Percentiles rank a stretch among this genome's conserved stretches.
Conservation (phyloP, 2,888 invertebrate species). For the Torymus aiolomorphi region DNA sequence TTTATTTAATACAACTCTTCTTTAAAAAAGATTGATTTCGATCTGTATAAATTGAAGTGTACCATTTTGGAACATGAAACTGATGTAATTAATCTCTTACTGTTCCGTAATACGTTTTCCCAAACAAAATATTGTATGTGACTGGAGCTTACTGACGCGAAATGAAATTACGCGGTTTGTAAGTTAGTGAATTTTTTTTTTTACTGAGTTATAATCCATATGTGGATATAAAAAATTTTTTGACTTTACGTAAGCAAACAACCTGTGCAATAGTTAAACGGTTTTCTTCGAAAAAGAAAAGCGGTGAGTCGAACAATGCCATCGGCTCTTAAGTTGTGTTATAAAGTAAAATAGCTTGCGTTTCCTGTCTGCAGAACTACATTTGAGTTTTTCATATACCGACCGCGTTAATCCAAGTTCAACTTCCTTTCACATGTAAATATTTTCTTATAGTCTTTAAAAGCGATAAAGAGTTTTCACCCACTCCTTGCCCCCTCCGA, state of each 20-base stretch:
- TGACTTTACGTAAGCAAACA: constrained; percentile 47
- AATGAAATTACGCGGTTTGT: constrained; percentile 36
- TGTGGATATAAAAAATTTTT: constrained; percentile 43
- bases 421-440: constrained; percentile 50
- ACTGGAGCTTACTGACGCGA: constrained; percentile 26
- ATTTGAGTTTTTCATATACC: constrained; percentile 26
- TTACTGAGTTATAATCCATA: constrained; percentile 40
- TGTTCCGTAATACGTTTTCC: constrained; percentile 34
- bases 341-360: constrained; percentile 52
- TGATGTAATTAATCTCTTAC: constrained; percentile 34
- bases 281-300: constrained; percentile 50
- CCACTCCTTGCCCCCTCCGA: constrained; percentile 17
- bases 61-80: neutral
- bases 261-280: constrained; percentile 53
- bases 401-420: constrained; percentile 36
- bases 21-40: constrained; percentile 10
- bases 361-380: constrained; percentile 54
- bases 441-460: constrained; percentile 49
- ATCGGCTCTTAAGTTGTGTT: constrained; percentile 45
- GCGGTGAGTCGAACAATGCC: constrained; percentile 26
- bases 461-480: constrained; percentile 30
- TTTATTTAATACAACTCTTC: no score
- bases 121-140: constrained; percentile 22
- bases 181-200: constrained; percentile 34
- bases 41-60: constrained; percentile 4